phyloP scores from a whole-genome alignment of 2,797 vertebrate species.

The Smutsia gigantea region DNA sequence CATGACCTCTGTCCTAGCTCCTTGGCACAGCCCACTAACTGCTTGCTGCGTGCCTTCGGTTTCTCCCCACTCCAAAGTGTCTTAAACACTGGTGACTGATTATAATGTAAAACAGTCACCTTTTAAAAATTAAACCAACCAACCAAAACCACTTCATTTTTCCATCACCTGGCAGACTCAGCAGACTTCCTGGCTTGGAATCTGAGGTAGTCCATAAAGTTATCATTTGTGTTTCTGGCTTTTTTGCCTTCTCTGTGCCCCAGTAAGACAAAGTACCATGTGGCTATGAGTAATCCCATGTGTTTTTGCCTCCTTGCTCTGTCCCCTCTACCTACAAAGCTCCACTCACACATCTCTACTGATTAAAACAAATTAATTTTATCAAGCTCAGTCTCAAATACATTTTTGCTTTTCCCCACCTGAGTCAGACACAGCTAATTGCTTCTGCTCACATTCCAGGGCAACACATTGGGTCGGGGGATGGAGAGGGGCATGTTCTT shows the following conservation, averaged over 20 bases:
- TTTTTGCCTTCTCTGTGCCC: neutral
- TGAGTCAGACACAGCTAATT: neutral
- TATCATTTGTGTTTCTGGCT: neutral
- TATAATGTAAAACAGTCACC: neutral
- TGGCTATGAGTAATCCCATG: neutral
- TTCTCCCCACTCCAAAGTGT: neutral
- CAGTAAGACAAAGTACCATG: neutral
- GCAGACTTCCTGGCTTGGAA: neutral
- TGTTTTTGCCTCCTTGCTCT: neutral
- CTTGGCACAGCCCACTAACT: neutral
- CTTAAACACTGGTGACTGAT: neutral
- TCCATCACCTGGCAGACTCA: neutral
- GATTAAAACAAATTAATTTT: neutral
- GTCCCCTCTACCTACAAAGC: neutral
- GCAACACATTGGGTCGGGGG: neutral
- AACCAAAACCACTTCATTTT: neutral
- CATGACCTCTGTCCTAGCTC: neutral
- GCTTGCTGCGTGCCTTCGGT: neutral
- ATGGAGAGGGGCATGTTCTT: neutral
- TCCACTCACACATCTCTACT: neutral
- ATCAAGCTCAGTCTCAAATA: neutral
- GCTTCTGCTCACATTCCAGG: neutral
- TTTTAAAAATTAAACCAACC: neutral
- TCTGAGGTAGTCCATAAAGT: neutral
- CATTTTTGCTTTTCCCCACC: neutral